Evolutionary conservation across 2,888 invertebrate genomes (phyloP), one percentile per base, ranked within the genome.

Genomic region (Tetrapedia diversipes): DNA sequence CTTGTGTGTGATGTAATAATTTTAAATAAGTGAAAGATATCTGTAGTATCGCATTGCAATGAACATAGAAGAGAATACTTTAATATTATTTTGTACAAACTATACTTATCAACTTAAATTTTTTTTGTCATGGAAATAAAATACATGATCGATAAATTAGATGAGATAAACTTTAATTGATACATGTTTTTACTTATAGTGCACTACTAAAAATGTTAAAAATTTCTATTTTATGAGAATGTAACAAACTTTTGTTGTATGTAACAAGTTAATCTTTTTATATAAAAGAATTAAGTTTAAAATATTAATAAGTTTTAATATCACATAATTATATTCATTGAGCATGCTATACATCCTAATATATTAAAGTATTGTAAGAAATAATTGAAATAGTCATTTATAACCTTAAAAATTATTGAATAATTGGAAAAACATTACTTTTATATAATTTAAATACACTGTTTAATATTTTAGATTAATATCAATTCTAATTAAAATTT

Each of bases 1-100:
- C 11, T 56, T 63, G 1, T 11, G 24, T 43, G 24, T 69, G 53
- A 75, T 59, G 66, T 57, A 78, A 77, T 49, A 45, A 75, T 66
- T 70, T 61, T 8, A 16, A 60, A 27, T 11, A 24, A 37, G 4
- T 29, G 53, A 19, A 43, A 41, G 59, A 69, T 43, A 24, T 60
- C 32, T 49, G 43, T 49, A 1, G 4, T 69, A 41, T 60, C 60
- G 61, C 54, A 74, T 74, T 10, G 24, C 49, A 37, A 54, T 10
- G 41, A 43, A 45, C 24, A 43, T 54, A 27, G 51, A 43, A 56
- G 68, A 49, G 47, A 57, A 59, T 72, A 32, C 63, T 37, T 74
- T 32, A 27, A 61, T 43, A 66, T 64, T 59, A 56, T 76, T 72
- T 34, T 19, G 19, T 27, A 49, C 8, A 16, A 47, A 29, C n/a